A percentile compares a stretch with the other conserved stretches of the same genome.
Conservation (phyloP, 2,797 vertebrate species). For the Cheracebus regulus region DNA sequence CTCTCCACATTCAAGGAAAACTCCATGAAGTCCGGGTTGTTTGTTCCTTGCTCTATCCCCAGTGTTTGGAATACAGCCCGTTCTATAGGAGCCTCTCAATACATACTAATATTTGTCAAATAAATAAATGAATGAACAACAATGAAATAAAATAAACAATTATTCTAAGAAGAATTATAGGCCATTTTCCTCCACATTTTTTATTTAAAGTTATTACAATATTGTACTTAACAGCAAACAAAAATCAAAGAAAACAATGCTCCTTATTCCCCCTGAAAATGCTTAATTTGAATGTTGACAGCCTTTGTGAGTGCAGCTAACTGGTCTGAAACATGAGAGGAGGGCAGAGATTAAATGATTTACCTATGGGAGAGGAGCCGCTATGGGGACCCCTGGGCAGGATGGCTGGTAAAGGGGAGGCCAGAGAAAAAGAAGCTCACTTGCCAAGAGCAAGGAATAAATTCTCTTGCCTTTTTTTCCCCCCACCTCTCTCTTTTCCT, state of each 20-base stretch:
- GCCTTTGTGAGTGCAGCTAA: neutral
- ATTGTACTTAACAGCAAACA: neutral
- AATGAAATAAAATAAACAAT: slow-evolving; percentile 9
- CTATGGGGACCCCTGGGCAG: neutral
- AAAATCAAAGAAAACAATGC: neutral
- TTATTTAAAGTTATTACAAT: neutral
- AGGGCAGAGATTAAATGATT: slow-evolving; percentile 25
- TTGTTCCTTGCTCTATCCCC: neutral
- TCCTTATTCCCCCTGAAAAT: slow-evolving; percentile 30
- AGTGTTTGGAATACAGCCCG: neutral
- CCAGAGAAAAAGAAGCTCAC: neutral
- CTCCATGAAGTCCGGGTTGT: neutral
- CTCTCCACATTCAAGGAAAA: neutral
- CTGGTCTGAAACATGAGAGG: slow-evolving; percentile 41
- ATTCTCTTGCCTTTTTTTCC: neutral
- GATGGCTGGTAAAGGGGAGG: neutral
- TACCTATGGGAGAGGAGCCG: neutral
- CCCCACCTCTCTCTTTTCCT: neutral
- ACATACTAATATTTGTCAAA: neutral
- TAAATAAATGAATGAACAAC: slow-evolving; percentile 10
- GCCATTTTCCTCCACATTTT: neutral
- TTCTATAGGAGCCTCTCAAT: neutral
- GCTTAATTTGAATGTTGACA: neutral
- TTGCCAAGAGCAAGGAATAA: neutral
- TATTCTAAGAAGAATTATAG: neutral